Percentiles rank a stretch among this genome's conserved stretches.
Evolutionary conservation across 2,113 vertebrate genomes (phyloP).

Genomic region (Myiozetetes cayanensis): DNA sequence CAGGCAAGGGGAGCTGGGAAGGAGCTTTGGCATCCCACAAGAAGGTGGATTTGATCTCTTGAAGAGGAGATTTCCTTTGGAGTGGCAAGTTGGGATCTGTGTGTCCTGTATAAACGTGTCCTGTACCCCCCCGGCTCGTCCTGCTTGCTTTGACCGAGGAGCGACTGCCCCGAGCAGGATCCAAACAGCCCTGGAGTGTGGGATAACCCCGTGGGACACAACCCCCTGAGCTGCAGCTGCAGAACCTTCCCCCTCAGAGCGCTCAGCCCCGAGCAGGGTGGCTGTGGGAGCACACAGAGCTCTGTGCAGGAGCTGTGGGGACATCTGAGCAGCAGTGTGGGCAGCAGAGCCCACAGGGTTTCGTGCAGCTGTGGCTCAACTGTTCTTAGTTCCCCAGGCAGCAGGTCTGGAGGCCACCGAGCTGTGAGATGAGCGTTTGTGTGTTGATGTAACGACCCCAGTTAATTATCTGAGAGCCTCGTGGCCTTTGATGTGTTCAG

Average conservation of each 20-base stretch:
- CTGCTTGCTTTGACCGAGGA: not conserved
- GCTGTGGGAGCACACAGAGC: not conserved
- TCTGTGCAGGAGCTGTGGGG: not conserved
- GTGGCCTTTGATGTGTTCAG: not conserved
- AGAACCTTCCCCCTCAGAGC: not conserved
- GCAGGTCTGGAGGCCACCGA: not conserved
- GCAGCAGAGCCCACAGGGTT: not conserved
- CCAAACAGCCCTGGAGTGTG: accelerated
- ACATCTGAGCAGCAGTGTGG: not conserved
- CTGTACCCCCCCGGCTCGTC: not conserved
- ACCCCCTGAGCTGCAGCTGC: not conserved
- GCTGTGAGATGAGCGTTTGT: not conserved
- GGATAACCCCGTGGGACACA: not conserved
- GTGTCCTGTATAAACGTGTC: not conserved
- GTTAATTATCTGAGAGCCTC: accelerated
- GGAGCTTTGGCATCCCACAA: not conserved
- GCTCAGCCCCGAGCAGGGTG: accelerated
- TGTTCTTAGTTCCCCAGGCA: not conserved
- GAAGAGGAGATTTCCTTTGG: not conserved
- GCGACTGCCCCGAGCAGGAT: accelerated
- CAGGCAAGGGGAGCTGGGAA: not conserved
- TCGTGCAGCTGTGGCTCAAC: not conserved
- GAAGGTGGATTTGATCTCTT: not conserved
- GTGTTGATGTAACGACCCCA: not conserved
- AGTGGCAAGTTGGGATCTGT: not conserved